Conservation (phyloP, 2,888 invertebrate genomes). For the Drosophila dives region DNA sequence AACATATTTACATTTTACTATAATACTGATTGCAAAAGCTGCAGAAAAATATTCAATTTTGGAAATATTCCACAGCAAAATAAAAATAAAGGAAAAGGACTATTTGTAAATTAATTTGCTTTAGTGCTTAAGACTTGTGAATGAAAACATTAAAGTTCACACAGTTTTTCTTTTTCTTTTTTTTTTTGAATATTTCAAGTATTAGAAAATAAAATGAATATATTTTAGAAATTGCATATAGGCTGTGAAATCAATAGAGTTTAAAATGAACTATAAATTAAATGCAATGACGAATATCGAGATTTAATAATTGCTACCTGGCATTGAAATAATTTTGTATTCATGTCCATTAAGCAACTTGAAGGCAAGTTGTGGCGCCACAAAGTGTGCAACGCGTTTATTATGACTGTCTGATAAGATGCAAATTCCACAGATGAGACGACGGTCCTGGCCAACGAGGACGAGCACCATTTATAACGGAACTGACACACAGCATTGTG, state of each 20-base stretch:
- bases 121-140: neutral
- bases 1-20: conserved; percentile 55
- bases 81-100: conserved; percentile 1
- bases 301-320: neutral
- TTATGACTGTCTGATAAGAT: conserved; percentile 60
- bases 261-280: neutral
- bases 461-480: conserved; percentile 68
- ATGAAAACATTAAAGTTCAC: too few species aligned
- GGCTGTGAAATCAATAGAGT: neutral
- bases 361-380: conserved; percentile 19
- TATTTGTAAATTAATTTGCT: neutral
- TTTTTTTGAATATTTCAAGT: too few species aligned
- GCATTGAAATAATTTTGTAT: neutral
- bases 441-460: conserved; percentile 23
- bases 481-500: conserved; percentile 61
- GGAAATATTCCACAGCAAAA: conserved; percentile 8
- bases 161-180: too few species aligned
- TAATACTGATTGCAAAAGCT: conserved; percentile 43
- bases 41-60: conserved; percentile 16
- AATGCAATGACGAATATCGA: neutral
- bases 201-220: neutral
- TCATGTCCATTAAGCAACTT: conserved; percentile 6
- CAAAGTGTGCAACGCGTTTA: conserved; percentile 56
- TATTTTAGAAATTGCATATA: neutral
- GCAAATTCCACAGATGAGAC: conserved; percentile 55